Evolutionary conservation across 2,797 vertebrate genomes (phyloP).

Genomic region (Heliangelus exortis): DNA sequence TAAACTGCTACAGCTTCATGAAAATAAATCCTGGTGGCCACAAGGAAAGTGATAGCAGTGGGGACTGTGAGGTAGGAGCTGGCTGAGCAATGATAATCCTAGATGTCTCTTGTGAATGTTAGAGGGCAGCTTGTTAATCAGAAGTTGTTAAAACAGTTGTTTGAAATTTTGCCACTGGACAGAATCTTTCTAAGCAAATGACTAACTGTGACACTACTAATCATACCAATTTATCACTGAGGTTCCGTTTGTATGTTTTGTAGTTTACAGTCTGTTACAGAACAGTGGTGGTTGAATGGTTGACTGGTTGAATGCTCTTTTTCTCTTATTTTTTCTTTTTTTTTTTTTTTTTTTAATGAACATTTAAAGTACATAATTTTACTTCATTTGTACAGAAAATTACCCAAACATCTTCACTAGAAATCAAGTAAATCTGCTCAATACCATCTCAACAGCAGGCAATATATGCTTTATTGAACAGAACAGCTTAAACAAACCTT

Average conservation of each 20-base stretch:
- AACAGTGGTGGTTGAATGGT: slow-evolving; percentile 70
- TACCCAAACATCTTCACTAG: slow-evolving; percentile 78
- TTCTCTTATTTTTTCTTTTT: not conserved
- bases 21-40: not conserved
- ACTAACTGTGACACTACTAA: slow-evolving; percentile 70
- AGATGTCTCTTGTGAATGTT: not conserved
- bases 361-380: slow-evolving; percentile 79
- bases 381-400: slow-evolving; percentile 78
- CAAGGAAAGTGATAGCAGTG: not conserved
- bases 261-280: slow-evolving; percentile 73
- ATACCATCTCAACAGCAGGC: slow-evolving; percentile 76
- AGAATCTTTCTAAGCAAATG: slow-evolving; percentile 69
- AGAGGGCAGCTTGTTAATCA: slow-evolving; percentile 26
- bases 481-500: slow-evolving; percentile 79
- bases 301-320: slow-evolving; percentile 23
- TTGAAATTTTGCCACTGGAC: slow-evolving; percentile 59
- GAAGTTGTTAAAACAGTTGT: slow-evolving; percentile 61
- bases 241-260: slow-evolving; percentile 66
- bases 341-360: slow-evolving; percentile 62
- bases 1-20: not conserved
- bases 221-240: slow-evolving; percentile 75
- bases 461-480: slow-evolving; percentile 81
- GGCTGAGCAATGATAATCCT: not conserved
- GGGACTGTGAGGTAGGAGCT: not conserved
- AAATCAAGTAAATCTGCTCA: slow-evolving; percentile 79